phyloP scores from a whole-genome alignment of 1,140 invertebrate species.

The Drosophila pseudoobscura region DNA sequence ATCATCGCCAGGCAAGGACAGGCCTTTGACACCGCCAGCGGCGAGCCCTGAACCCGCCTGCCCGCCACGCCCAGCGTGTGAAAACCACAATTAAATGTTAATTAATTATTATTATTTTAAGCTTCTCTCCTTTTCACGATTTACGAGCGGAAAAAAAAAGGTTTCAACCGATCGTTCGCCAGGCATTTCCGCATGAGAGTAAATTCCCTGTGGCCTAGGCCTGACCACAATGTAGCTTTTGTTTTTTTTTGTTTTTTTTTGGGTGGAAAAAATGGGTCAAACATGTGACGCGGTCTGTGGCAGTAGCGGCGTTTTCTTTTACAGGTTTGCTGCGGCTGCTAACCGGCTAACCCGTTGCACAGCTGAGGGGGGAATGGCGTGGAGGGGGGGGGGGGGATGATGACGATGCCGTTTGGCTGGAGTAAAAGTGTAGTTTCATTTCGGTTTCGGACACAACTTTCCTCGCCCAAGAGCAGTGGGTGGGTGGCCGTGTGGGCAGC shows the following conservation, averaged over 20 bases:
- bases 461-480: conserved; percentile 26
- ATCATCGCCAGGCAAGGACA: too few species aligned
- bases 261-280: conserved; percentile 63
- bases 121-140: conserved; percentile 20
- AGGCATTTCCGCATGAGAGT: background rate
- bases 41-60: background rate
- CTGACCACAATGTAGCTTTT: background rate
- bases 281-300: conserved; percentile 55
- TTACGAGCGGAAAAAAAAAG: conserved; percentile 11
- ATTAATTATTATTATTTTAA: conserved; percentile 57
- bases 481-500: background rate
- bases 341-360: conserved; percentile 43
- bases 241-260: conserved; percentile 30
- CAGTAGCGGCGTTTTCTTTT: conserved; percentile 61
- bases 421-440: conserved; percentile 75
- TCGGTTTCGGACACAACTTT: conserved; percentile 49
- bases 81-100: conserved; percentile 54
- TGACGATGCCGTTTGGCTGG: conserved; percentile 19
- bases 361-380: background rate
- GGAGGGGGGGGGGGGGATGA: background rate
- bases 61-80: conserved; percentile 12
- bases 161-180: background rate
- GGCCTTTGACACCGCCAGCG: background rate
- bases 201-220: too few species aligned
- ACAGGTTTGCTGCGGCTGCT: conserved; percentile 41